Evolutionary conservation across 2,797 vertebrate species (phyloP).

Genomic region (Manis crassicaudata): DNA sequence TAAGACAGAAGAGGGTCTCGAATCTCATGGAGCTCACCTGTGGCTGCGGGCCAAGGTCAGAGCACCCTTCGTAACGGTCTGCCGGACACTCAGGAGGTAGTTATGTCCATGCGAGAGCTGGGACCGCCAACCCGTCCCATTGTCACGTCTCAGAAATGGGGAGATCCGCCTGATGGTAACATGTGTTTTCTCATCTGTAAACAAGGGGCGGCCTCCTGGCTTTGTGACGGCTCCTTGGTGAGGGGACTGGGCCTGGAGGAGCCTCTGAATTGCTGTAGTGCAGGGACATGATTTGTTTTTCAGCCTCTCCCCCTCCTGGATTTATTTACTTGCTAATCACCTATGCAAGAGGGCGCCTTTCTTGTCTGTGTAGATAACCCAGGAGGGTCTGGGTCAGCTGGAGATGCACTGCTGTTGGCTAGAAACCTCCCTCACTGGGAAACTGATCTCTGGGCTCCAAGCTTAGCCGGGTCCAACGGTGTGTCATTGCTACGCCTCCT

Average conservation of each 20-base stretch:
- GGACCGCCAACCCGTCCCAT: accelerated
- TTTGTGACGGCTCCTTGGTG: not conserved
- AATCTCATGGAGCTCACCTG: accelerated
- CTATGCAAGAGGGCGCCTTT: not conserved
- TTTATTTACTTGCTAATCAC: not conserved
- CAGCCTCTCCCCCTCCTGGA: not conserved
- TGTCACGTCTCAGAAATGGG: not conserved
- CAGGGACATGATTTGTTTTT: accelerated
- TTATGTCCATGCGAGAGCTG: accelerated
- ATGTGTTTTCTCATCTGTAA: not conserved
- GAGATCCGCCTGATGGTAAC: accelerated
- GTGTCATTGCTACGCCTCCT: not conserved
- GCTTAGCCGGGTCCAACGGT: not conserved
- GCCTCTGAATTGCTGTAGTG: accelerated
- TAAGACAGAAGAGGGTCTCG: accelerated
- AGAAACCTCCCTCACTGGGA: not conserved
- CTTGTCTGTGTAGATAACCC: not conserved
- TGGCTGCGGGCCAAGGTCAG: accelerated
- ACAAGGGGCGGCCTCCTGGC: no score
- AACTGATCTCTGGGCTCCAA: not conserved
- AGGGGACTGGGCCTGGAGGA: not conserved
- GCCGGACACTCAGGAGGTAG: accelerated
- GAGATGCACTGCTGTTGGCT: accelerated
- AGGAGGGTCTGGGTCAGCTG: not conserved
- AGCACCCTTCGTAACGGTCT: accelerated